Evolutionary conservation across 2,888 invertebrate species (phyloP), one percentile per base, ranked within the genome.

Genomic region (Chloroclysta siterata): DNA sequence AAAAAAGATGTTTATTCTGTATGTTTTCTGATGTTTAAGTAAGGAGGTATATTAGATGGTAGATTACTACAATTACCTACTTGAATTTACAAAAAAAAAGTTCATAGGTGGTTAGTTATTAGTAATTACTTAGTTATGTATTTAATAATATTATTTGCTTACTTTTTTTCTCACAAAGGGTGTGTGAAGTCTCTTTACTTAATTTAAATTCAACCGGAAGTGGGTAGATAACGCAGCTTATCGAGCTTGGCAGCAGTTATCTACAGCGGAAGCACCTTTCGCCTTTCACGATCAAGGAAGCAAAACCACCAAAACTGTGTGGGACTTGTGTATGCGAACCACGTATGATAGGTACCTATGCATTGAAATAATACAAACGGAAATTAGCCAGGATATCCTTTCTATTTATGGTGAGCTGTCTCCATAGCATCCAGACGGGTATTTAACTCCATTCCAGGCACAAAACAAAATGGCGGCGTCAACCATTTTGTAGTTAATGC

Each of bases 311-410:
- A 29, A 74, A 74, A 74, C 65, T 72, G 63, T 71, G 17, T 46
- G 46, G 36, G 36, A 10, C 36, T 2, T 39, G 11, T 46, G 46
- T 46, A 82, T 82, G 72, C 72, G 63, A 82, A 80, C 84, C 84
- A 87, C 86, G 84, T 79, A 76, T 22, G 22, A 33, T 72, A 3
- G 36, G 75, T 22, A 22, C 22, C 22, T 78, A 77, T 46, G 28
- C 68, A 68, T 66, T 61, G 50, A 48, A 36, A 28, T 28, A 28
- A 28, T 10, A 36, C 53, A 15, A 83, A 78, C 89, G 90, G 90
- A 91, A 88, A 85, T 76, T 66, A 70, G 76, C 78, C 89, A 90
- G 91, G 92, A 92, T 88, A 88, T 89, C 89, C 90, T 89, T 78
- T 82, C 81, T 77, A 73, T 81, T 84, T 90, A 90, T 83, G 88